Evolutionary conservation across 2,888 invertebrate genomes (phyloP).

Genomic region (Drosophila antonietae): DNA sequence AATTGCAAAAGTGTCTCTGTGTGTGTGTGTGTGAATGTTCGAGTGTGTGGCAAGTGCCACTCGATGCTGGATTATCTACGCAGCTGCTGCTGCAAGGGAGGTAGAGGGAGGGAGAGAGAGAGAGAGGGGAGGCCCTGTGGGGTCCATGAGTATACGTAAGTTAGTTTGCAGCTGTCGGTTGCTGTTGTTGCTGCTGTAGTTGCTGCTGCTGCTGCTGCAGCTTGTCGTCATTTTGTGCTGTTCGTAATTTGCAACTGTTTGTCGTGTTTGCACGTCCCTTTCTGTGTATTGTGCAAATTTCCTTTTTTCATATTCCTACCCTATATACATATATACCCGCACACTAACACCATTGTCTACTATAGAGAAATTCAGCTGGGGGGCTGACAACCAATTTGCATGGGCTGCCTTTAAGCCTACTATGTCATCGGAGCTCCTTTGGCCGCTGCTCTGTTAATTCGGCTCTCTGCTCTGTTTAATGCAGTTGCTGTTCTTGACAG

Average conservation of each 20-base stretch:
- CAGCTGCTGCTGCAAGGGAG: conserved; percentile 43
- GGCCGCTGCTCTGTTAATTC: conserved; percentile 3
- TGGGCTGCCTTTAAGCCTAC: conserved; percentile 34
- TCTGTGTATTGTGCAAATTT: conserved; percentile 75
- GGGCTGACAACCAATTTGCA: conserved; percentile 49
- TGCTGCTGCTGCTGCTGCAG: conserved; percentile 32
- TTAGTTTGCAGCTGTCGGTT: conserved; percentile 18
- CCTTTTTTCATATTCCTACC: conserved; percentile 42
- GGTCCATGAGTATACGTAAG: background rate
- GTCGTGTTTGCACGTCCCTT: conserved; percentile 73
- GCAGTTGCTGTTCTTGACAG: conserved; percentile 50
- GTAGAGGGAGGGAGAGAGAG: background rate
- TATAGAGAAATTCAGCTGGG: conserved; percentile 1
- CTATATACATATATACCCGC: conserved; percentile 10
- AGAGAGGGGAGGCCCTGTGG: background rate
- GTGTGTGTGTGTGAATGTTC: conserved; percentile 11
- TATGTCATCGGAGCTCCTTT: conserved; percentile 27
- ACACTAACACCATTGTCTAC: conserved; percentile 1
- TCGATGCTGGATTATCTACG: conserved; percentile 66
- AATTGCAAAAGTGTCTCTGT: conserved; percentile 21
- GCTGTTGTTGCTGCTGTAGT: conserved; percentile 32
- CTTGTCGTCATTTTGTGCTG: conserved; percentile 49
- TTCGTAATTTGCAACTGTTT: conserved; percentile 73
- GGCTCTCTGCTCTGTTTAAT: conserved; percentile 7
- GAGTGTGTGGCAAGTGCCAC: conserved; percentile 45